Percentiles rank a stretch among this genome's conserved stretches.
These are phyloP conservation scores for Solenopsis invicta DNA, from an alignment of 1,140 invertebrate species.

Conservation along the genomic window DNA sequence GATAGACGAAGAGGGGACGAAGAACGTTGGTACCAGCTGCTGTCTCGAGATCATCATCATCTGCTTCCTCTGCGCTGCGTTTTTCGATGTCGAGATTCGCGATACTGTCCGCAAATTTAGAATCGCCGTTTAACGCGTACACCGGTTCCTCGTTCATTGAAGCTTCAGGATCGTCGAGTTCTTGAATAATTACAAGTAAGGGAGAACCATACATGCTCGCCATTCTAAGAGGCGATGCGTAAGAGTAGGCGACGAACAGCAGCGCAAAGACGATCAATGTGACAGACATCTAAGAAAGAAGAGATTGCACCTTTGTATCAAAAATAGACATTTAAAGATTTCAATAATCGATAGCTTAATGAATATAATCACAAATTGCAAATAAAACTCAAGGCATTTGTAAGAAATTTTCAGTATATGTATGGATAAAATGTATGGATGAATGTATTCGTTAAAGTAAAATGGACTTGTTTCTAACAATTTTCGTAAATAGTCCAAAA, in stretches of 20 bases:
- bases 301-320: neutral
- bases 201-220: neutral
- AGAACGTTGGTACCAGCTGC: constrained; percentile 84
- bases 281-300: constrained; percentile 16
- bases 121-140: constrained; percentile 4
- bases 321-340: constrained; percentile 1
- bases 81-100: constrained; percentile 55
- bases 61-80: constrained; percentile 65
- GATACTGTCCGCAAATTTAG: neutral
- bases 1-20: constrained; percentile 84
- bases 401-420: neutral
- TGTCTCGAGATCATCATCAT: constrained; percentile 80
- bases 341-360: neutral
- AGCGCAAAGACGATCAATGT: neutral
- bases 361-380: neutral
- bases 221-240: constrained; percentile 42
- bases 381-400: neutral
- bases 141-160: neutral
- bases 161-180: neutral
- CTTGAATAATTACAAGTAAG: neutral
- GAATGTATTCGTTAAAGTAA: neutral
- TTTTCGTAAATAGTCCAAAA: neutral
- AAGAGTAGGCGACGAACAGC: constrained; percentile 19
- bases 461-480: neutral
- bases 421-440: neutral